phyloP scores from a whole-genome alignment of 1,140 invertebrate species.

The Scylla paramamosain region DNA sequence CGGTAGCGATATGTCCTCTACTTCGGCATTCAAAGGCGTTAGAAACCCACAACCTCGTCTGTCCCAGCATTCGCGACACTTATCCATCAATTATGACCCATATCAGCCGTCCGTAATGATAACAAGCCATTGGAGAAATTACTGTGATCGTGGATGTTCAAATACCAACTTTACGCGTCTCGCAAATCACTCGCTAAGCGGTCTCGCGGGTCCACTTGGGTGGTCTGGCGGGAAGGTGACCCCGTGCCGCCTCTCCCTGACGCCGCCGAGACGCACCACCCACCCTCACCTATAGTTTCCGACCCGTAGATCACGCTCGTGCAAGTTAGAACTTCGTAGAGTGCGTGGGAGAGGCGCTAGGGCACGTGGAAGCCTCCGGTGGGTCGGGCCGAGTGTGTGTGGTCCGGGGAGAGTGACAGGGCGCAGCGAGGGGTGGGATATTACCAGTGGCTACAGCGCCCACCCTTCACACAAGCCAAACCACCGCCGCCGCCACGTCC shows the following conservation, averaged over 20 bases:
- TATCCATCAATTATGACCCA: constrained; percentile 51
- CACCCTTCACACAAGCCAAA: constrained; percentile 73
- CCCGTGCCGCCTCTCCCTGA: neutral
- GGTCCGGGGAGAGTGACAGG: constrained; percentile 76
- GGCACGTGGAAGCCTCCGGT: constrained; percentile 48
- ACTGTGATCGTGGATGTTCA: constrained; percentile 74
- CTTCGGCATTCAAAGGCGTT: neutral
- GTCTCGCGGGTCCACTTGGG: constrained; percentile 68
- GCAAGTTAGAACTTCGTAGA: constrained; percentile 28
- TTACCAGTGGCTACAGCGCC: constrained; percentile 76
- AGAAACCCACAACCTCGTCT: neutral
- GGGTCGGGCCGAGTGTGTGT: constrained; percentile 70
- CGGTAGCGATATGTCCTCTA: neutral
- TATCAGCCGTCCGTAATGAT: constrained; percentile 67
- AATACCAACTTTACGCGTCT: constrained; percentile 73
- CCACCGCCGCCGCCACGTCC: constrained; percentile 48
- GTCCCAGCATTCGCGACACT: neutral
- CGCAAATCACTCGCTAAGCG: constrained; percentile 77
- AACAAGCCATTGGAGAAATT: constrained; percentile 75
- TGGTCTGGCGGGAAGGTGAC: constrained; percentile 62
- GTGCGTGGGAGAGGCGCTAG: constrained; percentile 47
- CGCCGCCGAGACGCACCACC: neutral
- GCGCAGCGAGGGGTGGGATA: constrained; percentile 70
- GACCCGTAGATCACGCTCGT: constrained; percentile 27
- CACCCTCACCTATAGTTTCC: constrained; percentile 37